Evolutionary conservation across 2,888 invertebrate species (phyloP).

Genomic region (Caenorhabditis sp.): DNA sequence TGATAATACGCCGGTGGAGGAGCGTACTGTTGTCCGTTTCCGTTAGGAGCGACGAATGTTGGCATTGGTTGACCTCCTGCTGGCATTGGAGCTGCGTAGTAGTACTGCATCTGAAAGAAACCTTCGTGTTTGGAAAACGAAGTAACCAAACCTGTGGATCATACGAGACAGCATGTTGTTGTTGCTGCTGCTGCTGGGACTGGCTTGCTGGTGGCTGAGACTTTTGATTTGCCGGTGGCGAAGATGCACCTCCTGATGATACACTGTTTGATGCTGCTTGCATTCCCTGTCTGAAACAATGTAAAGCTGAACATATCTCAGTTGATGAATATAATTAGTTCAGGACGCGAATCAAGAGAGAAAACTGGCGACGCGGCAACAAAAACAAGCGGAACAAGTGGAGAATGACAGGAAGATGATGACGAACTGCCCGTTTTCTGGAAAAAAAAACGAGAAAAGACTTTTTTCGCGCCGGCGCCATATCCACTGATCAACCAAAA

Average conservation of each 20-base stretch:
- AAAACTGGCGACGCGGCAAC: too few species aligned
- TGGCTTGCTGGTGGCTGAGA: slow-evolving; percentile 20
- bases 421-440: neutral
- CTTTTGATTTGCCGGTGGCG: slow-evolving; percentile 21
- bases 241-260: slow-evolving; percentile 22
- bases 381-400: neutral
- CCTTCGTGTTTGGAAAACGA: neutral
- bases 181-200: slow-evolving; percentile 30
- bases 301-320: too few species aligned
- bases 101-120: slow-evolving; percentile 45
- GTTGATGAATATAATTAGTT: too few species aligned
- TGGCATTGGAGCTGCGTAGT: slow-evolving; percentile 53
- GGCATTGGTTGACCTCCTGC: slow-evolving; percentile 32
- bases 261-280: slow-evolving; percentile 52
- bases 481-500: too few species aligned
- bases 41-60: slow-evolving; percentile 25
- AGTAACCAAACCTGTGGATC: slow-evolving; percentile 28
- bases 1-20: slow-evolving; percentile 39
- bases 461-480: slow-evolving; percentile 24
- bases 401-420: neutral
- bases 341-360: too few species aligned
- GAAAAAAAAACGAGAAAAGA: neutral
- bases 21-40: slow-evolving; percentile 18
- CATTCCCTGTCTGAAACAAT: slow-evolving; percentile 42
- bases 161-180: slow-evolving; percentile 31